Percentiles rank a stretch among this genome's conserved stretches.
phyloP scores from a whole-genome alignment of 1,140 invertebrate genomes.

The roundworm (Caenorhabditis elegans) region WBcel235 BX284605.5:12358501-12359000 shows the following conservation, averaged over 20 bases:
- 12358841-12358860: too few species aligned
- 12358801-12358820: too few species aligned
- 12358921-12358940: too few species aligned
- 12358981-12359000: too few species aligned
- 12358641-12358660: not conserved
- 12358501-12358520: slow-evolving; percentile 28
- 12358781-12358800: too few species aligned
- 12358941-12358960: too few species aligned
- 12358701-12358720: not conserved
- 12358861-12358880: too few species aligned
- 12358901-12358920: too few species aligned
- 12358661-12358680: not conserved
- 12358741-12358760: not conserved
- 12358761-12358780: not conserved
- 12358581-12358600: slow-evolving; percentile 2
- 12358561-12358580: slow-evolving; percentile 11
- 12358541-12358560: not conserved
- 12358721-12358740: not conserved
- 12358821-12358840: too few species aligned
- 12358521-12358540: slow-evolving; percentile 5
- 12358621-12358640: slow-evolving; percentile 7
- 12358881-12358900: too few species aligned
- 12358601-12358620: not conserved
- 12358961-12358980: too few species aligned
- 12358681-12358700: not conserved